Percentiles rank a stretch among this genome's conserved stretches.
phyloP scores from a whole-genome alignment of 2,113 vertebrate genomes.

The Rhinoderma darwinii region DNA sequence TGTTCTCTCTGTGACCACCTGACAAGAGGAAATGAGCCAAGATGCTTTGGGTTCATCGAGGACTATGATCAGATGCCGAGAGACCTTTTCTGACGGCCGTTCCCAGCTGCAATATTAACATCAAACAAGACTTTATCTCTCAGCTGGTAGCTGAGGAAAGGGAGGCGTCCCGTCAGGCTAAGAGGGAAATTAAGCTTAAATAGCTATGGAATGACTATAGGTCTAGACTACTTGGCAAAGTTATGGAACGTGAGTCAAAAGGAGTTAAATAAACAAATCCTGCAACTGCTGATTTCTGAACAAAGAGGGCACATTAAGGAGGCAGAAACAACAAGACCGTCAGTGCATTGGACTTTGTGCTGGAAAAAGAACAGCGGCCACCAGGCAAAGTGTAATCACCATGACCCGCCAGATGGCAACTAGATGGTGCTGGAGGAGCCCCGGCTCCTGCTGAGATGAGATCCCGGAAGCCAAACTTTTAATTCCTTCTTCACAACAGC shows the following conservation, averaged over 20 bases:
- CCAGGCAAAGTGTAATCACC: not conserved
- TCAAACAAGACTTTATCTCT: slow-evolving; percentile 43
- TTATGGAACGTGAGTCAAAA: slow-evolving; percentile 56
- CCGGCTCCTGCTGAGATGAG: not conserved
- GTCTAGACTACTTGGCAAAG: slow-evolving; percentile 64
- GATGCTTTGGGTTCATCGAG: not conserved
- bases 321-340: not conserved
- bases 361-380: not conserved
- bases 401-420: not conserved
- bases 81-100: slow-evolving; percentile 22
- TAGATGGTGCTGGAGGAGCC: not conserved
- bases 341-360: not conserved
- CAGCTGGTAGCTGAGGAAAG: slow-evolving; percentile 48
- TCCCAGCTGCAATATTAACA: slow-evolving; percentile 46
- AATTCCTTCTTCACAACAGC: not conserved
- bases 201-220: slow-evolving; percentile 60
- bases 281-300: slow-evolving; percentile 28
- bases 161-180: slow-evolving; percentile 17
- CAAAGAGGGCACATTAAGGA: slow-evolving; percentile 28
- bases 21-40: not conserved
- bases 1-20: slow-evolving; percentile 18
- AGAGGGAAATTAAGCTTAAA: slow-evolving; percentile 61
- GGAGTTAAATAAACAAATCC: slow-evolving; percentile 55
- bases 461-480: not conserved
- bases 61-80: not conserved